Evolutionary conservation across 2,113 vertebrate genomes (phyloP), one percentile per base, ranked within the genome.

Genomic region (Triplophysa tibetana): DNA sequence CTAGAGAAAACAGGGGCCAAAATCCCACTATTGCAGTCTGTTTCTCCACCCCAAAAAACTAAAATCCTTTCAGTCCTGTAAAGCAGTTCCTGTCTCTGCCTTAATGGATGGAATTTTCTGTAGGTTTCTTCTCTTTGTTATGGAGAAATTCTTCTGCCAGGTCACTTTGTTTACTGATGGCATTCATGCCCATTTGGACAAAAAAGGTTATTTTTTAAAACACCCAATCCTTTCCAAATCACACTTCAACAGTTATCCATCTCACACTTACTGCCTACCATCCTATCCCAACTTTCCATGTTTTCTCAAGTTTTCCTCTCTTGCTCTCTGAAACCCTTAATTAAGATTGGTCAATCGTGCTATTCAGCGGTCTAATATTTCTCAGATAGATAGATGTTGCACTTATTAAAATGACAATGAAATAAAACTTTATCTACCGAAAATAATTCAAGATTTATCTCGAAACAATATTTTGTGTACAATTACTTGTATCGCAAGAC

Each of bases 81-180:
- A 89, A 87, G 88, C 88, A 84, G 85, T 66, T 50, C 70, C 85
- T 79, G 81, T 81, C 70, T 50, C 87, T 86, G 89, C 86, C 87
- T 81, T 38, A 38, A 87, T 84, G 89, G 78, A 85, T 84, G 89
- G 88, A 87, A 88, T 90, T 89, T 89, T 58, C 50, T 26, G 26
- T 68, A 68, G 61, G 43, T 61, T 68, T 78, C 75, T 66, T 65
- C 43, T 43, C 77, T 75, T 79, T 69, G 72, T 76, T 70, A 76
- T 70, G 66, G 19, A 76, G n/a, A 50, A 64, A 48, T 45, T 75
- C 63, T 70, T 54, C 64, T 83, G 66, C 65, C 82, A 83, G 65
- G 48, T 67, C 50, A 74, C 66, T 76, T 75, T 80, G 77, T 80
- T 83, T 75, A 76, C 66, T 56, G 66, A 63, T 45, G 38, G 77